Percentiles rank a stretch among this genome's conserved stretches.
phyloP scores from a whole-genome alignment of 1,140 invertebrate species.

The Geopemphigus sp. region DNA sequence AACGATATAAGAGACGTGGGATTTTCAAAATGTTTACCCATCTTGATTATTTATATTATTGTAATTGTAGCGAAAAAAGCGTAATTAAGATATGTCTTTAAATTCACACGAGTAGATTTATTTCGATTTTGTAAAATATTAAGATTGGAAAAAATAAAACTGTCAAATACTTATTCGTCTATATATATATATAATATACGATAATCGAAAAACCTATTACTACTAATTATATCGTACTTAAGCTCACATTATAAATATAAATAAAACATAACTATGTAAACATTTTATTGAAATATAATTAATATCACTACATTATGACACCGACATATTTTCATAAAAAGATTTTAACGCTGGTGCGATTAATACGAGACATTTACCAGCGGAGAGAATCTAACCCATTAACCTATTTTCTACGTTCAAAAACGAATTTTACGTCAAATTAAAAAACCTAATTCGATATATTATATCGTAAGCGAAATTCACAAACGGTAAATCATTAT shows the following conservation, averaged over 20 bases:
- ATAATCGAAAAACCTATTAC: not conserved
- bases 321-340: not conserved
- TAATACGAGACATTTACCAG: slow-evolving; percentile 14
- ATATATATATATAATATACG: not conserved
- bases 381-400: slow-evolving; percentile 24
- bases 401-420: slow-evolving; percentile 17
- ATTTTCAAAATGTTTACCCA: no score
- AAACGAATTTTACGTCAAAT: not conserved
- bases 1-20: no score
- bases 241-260: not conserved
- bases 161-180: not conserved
- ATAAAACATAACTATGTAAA: no score
- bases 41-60: no score
- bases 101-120: no score
- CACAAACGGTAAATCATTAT: not conserved
- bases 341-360: not conserved
- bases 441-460: slow-evolving; percentile 6
- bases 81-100: no score
- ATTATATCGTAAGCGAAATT: not conserved
- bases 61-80: no score
- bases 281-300: not conserved
- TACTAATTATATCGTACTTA: not conserved
- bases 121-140: no score
- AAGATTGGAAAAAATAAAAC: no score
- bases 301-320: not conserved